Conservation (phyloP, 1,140 invertebrate species). For the Archivesica marissinica region DNA sequence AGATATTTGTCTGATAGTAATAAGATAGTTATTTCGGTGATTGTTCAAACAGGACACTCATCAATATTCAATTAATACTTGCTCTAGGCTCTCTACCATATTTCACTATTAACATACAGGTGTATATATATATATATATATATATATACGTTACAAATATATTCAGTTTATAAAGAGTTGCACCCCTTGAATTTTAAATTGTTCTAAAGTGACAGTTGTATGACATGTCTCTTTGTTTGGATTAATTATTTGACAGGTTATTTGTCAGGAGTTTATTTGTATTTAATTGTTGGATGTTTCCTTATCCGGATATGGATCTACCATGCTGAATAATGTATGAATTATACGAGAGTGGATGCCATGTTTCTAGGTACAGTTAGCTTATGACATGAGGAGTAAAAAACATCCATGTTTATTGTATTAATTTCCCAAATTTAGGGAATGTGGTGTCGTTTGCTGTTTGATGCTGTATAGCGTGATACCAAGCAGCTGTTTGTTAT, state of each 20-base stretch:
- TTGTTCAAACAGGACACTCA: background rate
- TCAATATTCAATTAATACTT: slow-evolving; percentile 16
- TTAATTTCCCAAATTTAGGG: no score
- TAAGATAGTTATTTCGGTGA: background rate
- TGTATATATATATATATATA: background rate
- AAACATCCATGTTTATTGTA: no score
- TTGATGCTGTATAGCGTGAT: no score
- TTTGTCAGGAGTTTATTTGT: slow-evolving; percentile 17
- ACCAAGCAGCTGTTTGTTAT: no score
- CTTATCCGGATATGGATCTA: background rate
- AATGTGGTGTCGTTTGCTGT: no score
- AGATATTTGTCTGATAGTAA: no score
- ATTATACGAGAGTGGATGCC: background rate
- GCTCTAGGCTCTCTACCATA: background rate
- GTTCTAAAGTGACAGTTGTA: slow-evolving; percentile 2
- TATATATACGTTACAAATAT: no score
- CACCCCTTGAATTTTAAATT: background rate
- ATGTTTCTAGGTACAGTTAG: background rate
- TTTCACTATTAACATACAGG: background rate
- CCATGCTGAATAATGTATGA: background rate
- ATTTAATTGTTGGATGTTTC: slow-evolving; percentile 1
- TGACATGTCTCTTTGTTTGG: background rate
- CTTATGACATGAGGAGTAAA: no score
- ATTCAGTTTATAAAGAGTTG: no score
- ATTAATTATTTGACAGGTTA: slow-evolving; percentile 24